phyloP scores from a whole-genome alignment of 2,888 invertebrate genomes.

The Zygogramma bicolorata region DNA sequence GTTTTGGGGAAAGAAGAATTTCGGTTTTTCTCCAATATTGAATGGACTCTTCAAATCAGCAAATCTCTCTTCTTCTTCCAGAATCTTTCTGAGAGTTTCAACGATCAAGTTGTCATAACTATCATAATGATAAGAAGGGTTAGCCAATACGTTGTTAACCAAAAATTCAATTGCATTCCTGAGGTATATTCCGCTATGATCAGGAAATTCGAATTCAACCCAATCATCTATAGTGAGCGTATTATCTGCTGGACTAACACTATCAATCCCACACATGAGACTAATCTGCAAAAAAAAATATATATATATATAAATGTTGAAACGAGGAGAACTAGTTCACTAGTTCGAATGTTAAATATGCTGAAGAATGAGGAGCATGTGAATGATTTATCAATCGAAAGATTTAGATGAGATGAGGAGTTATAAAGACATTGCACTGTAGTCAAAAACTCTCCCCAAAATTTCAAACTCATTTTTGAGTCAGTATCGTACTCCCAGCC shows the following conservation, averaged over 20 bases:
- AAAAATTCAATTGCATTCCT: conserved; percentile 49
- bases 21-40: conserved; percentile 80
- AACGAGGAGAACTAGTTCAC: no score
- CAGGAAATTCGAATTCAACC: conserved; percentile 56
- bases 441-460: no score
- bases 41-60: conserved; percentile 78
- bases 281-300: conserved; percentile 51
- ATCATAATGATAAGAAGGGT: conserved; percentile 73
- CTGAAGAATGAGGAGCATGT: no score
- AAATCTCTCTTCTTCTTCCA: conserved; percentile 79
- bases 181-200: conserved; percentile 48
- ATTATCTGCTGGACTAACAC: conserved; percentile 47
- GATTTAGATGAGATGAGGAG: no score
- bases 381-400: no score
- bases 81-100: conserved; percentile 74
- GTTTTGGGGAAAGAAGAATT: conserved; percentile 65
- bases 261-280: conserved; percentile 55
- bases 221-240: conserved; percentile 57
- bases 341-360: no score
- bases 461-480: no score
- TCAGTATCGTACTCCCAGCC: no score
- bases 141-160: conserved; percentile 69
- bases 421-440: no score
- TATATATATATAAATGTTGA: no score
- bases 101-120: conserved; percentile 66